Evolutionary conservation across 2,888 invertebrate genomes (phyloP).

Genomic region (Laothoe populi): DNA sequence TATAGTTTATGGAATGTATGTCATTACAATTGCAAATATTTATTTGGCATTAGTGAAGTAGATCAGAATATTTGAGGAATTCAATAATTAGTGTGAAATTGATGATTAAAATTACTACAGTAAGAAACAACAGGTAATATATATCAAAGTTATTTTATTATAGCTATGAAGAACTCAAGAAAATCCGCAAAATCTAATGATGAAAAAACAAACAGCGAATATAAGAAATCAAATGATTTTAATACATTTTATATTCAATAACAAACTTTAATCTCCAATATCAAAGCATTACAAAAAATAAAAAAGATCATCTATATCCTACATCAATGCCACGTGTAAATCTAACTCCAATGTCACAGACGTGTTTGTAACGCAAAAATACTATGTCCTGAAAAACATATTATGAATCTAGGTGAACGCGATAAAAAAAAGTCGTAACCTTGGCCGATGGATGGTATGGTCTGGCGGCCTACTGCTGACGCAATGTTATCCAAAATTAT

Average conservation of each 20-base stretch:
- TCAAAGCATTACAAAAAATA: not conserved
- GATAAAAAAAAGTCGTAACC: conserved; percentile 20
- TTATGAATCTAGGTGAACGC: conserved; percentile 14
- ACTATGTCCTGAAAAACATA: conserved; percentile 6
- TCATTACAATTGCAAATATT: too few species aligned
- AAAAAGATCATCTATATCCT: not conserved
- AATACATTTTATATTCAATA: not conserved
- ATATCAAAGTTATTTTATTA: too few species aligned
- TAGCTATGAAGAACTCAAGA: too few species aligned
- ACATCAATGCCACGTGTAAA: not conserved
- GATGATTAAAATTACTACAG: too few species aligned
- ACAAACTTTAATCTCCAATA: not conserved
- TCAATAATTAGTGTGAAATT: too few species aligned
- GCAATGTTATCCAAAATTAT: conserved; percentile 7
- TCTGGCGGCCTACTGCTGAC: not conserved
- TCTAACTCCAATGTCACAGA: not conserved
- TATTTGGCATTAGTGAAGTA: too few species aligned
- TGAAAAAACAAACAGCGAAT: too few species aligned
- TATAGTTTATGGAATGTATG: too few species aligned
- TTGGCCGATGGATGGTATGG: not conserved
- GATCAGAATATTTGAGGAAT: too few species aligned
- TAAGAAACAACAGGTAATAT: too few species aligned
- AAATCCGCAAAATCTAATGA: not conserved
- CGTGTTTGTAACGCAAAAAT: conserved; percentile 1
- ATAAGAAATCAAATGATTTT: not conserved